Evolutionary conservation across 1,140 invertebrate genomes (phyloP).

Genomic region (Calliphora vicina): DNA sequence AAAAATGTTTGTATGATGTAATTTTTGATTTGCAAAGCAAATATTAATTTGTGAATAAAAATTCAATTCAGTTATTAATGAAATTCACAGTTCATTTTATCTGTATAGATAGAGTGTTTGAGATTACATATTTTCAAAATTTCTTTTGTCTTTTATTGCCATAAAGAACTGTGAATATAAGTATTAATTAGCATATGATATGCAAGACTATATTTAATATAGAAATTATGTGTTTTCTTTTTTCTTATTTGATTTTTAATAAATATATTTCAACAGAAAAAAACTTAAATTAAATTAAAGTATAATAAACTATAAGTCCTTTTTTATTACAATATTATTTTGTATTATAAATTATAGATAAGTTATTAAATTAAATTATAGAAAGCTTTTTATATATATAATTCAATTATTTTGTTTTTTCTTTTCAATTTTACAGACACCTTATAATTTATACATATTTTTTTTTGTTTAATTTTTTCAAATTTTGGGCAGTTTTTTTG

Average conservation of each 20-base stretch:
- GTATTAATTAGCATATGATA: not conserved
- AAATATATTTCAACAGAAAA: not conserved
- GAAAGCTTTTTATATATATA: not conserved
- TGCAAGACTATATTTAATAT: conserved; percentile 14
- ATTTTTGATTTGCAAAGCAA: not conserved
- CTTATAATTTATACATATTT: not conserved
- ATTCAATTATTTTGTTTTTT: not conserved
- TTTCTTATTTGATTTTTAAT: not conserved
- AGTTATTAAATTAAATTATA: not conserved
- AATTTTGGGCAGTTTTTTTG: conserved; percentile 1
- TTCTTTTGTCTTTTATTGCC: not conserved
- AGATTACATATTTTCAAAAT: too few relatives aligned
- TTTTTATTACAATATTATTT: too few relatives aligned
- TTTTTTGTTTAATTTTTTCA: not conserved
- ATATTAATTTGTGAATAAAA: not conserved
- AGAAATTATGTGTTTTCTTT: not conserved
- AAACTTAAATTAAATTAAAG: not conserved
- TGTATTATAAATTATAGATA: not conserved
- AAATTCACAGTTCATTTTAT: not conserved
- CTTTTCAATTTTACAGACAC: not conserved
- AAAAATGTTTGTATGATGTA: not conserved
- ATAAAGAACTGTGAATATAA: not conserved
- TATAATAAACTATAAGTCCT: not conserved
- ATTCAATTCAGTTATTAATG: not conserved
- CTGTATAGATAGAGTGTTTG: too few relatives aligned